A percentile compares a stretch with the other conserved stretches of the same genome.
phyloP scores from a whole-genome alignment of 1,140 invertebrate genomes.

The Eriocheir sinensis region DNA sequence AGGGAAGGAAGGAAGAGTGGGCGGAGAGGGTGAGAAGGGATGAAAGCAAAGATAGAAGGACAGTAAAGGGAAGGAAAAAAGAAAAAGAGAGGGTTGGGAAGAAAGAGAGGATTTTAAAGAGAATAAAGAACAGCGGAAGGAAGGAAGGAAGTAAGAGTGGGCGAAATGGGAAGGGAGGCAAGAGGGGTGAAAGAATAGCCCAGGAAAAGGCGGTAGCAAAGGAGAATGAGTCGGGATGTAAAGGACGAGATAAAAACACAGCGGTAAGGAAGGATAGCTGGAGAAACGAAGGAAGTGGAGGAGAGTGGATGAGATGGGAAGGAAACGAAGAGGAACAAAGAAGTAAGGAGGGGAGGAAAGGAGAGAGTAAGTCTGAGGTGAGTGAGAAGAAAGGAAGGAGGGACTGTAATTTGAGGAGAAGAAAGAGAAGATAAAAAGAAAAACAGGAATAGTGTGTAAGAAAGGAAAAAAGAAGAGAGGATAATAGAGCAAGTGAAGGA shows the following conservation, averaged over 20 bases:
- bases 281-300: neutral
- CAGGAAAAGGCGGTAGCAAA: too few species aligned
- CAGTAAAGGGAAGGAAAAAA: neutral
- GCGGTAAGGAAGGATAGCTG: neutral
- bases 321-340: neutral
- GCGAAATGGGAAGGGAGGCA: neutral
- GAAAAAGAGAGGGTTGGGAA: neutral
- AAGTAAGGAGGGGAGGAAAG: neutral
- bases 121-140: neutral
- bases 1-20: neutral
- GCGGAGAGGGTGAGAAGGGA: neutral
- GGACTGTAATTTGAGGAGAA: neutral
- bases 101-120: neutral
- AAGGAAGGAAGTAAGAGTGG: neutral
- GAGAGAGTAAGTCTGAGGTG: neutral
- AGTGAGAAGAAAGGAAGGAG: neutral
- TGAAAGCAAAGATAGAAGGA: neutral
- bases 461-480: neutral
- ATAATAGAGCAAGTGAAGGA: slow-evolving; percentile 6
- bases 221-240: neutral
- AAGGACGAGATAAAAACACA: neutral
- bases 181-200: neutral
- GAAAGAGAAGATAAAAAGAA: neutral
- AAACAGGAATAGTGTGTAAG: neutral
- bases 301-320: neutral